Evolutionary conservation across 2,888 invertebrate genomes (phyloP), one percentile per base, ranked within the genome.

Genomic region (Alsophila aescularia): DNA sequence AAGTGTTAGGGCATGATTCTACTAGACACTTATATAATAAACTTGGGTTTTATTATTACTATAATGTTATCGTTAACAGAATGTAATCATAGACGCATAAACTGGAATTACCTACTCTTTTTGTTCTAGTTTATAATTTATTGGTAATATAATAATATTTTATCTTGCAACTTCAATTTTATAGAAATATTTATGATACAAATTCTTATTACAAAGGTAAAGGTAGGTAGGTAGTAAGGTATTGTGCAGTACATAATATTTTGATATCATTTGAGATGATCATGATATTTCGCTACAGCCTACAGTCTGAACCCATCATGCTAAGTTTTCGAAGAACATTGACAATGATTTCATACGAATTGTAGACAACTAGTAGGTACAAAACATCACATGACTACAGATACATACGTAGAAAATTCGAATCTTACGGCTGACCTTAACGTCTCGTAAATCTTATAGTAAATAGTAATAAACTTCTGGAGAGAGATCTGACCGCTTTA

Each of bases 361-460:
- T 47, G 52, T 45, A 39, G 21, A 55, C 35, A 51, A 44, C 52
- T 60, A 34, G 58, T 62, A 59, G 57, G 60, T 61, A 64, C 47
- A 65, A 68, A 52, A 66, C 45, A 45, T 45, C 55, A 51, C 50
- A 40, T 45, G 24, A 29, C 50, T 56, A 56, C 54, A 49, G 35
- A 49, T 72, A 64, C 58, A 64, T 59, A 67, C 63, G 68, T 70
- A 72, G 72, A 73, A 75, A 73, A 73, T 69, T 74, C 58, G 53
- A 72, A 76, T 70, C 57, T 64, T 69, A 69, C 67, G 54, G 58
- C 48, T 45, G 39, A 55, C 36, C 45, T 59, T 60, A 50, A 50
- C 45, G 39, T 32, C 45, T 52, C 45, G 43, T 27, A 45, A 59
- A 52, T 37, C 51, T 48, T 58, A 57, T 57, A 34, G 35, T 45